Conservation (phyloP, 2,113 vertebrate species). For the Pipra filicauda region DNA sequence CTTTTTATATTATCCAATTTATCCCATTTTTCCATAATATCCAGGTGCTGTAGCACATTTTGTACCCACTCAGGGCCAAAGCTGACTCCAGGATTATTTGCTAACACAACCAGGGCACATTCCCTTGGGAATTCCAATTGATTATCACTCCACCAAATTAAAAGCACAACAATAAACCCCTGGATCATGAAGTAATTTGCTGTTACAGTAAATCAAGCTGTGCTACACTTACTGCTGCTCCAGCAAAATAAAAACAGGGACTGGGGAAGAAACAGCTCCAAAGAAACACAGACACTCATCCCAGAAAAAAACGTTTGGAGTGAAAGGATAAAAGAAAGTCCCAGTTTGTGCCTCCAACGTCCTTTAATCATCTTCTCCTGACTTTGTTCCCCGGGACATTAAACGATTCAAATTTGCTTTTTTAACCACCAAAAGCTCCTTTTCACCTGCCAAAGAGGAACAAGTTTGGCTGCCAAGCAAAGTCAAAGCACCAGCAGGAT, state of each 20-base stretch:
- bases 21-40: not conserved
- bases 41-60: not conserved
- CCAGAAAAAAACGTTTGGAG: not conserved
- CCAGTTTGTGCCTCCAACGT: not conserved
- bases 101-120: not conserved
- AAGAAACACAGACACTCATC: not conserved
- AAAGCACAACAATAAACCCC: not conserved
- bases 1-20: not conserved
- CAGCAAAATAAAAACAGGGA: not conserved
- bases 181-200: not conserved
- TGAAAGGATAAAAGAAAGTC: not conserved
- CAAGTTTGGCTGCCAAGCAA: not conserved
- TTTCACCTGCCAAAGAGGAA: not conserved
- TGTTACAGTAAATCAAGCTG: constrained; percentile 1
- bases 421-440: not conserved
- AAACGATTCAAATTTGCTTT: not conserved
- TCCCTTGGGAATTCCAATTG: constrained; percentile 11
- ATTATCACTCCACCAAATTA: constrained; percentile 16
- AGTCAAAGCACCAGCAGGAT: not conserved
- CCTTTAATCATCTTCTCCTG: not conserved
- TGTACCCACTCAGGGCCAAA: not conserved
- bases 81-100: not conserved
- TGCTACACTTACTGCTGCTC: not conserved
- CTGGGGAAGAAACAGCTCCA: not conserved
- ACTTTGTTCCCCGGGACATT: not conserved